A percentile compares a stretch with the other conserved stretches of the same genome.
Conservation (phyloP, 2,888 invertebrate genomes). For the Phlogophora meticulosa region DNA sequence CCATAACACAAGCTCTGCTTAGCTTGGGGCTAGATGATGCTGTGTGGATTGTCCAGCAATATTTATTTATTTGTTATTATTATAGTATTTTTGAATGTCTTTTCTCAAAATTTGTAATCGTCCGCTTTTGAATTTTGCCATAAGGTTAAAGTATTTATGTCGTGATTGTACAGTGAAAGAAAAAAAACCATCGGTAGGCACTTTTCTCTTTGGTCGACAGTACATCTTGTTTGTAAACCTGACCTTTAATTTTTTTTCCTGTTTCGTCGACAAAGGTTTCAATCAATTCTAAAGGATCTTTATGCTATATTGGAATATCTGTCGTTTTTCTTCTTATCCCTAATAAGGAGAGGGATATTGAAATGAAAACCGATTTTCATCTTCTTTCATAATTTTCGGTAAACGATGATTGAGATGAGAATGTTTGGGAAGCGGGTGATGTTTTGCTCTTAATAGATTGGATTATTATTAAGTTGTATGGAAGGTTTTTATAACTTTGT, state of each 20-base stretch:
- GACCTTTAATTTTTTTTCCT: constrained; percentile 26
- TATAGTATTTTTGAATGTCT: no score
- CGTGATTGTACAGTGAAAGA: no score
- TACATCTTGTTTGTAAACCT: constrained; percentile 18
- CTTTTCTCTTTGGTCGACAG: neutral
- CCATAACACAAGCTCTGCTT: no score
- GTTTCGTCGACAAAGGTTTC: constrained; percentile 40
- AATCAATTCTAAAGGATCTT: constrained; percentile 40
- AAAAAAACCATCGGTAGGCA: no score
- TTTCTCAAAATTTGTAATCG: no score
- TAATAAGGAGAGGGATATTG: constrained; percentile 60
- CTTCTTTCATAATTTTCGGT: constrained; percentile 70
- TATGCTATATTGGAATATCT: constrained; percentile 41
- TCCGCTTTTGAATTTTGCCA: no score
- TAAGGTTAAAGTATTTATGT: no score
- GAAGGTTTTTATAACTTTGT: constrained; percentile 9
- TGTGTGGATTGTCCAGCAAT: no score
- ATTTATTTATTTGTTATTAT: no score
- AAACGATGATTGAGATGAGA: constrained; percentile 70
- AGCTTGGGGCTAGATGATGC: no score
- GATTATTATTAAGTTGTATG: constrained; percentile 8
- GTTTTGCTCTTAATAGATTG: constrained; percentile 21
- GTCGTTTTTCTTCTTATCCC: constrained; percentile 32
- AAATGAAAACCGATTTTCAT: constrained; percentile 70
- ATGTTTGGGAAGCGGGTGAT: constrained; percentile 17